phyloP scores from a whole-genome alignment of 2,113 vertebrate genomes.

The Albula glossodonta region DNA sequence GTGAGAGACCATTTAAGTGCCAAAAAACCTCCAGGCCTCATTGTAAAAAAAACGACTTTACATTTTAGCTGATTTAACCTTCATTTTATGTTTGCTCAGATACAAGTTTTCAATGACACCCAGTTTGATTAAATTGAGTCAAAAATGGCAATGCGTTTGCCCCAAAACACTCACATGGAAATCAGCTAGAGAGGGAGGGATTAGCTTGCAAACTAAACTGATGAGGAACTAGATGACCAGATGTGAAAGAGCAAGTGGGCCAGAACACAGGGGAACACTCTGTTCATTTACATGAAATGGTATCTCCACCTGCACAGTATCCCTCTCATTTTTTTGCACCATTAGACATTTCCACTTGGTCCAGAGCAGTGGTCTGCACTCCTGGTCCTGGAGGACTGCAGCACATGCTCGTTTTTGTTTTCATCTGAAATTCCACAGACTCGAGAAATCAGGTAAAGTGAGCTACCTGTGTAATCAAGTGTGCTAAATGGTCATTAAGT shows the following conservation, averaged over 20 bases:
- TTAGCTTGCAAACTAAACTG: background rate
- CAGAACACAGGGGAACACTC: background rate
- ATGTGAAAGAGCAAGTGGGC: background rate
- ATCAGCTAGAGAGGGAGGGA: background rate
- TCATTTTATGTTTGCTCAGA: no score
- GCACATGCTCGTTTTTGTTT: no score
- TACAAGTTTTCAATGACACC: no score
- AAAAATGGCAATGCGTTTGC: background rate
- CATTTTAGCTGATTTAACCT: no score
- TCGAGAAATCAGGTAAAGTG: no score
- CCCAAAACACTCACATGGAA: background rate
- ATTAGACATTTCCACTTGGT: background rate
- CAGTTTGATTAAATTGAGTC: background rate
- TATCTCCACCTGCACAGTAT: background rate
- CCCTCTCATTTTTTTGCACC: background rate
- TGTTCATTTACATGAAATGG: background rate
- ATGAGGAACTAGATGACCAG: background rate
- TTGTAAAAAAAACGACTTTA: no score
- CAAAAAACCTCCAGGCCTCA: background rate
- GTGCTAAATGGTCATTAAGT: no score
- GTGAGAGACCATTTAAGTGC: background rate
- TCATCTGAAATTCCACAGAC: no score
- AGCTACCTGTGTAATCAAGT: no score
- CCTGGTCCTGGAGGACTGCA: no score
- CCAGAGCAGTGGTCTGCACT: no score